Evolutionary conservation across 2,113 vertebrate species (phyloP).

Genomic region (Rhombomys opimus): DNA sequence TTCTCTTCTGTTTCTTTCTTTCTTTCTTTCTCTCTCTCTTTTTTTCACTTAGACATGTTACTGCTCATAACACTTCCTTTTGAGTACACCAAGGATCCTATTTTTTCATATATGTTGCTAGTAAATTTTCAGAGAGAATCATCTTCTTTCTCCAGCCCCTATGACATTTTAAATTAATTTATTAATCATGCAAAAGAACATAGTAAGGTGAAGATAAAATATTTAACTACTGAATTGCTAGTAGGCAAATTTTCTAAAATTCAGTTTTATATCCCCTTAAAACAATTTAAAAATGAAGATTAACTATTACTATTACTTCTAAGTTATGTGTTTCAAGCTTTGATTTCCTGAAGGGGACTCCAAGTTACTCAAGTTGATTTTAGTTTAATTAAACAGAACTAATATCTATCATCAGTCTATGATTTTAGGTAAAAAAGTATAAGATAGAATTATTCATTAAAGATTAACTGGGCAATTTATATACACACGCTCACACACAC

Average conservation of each 20-base stretch:
- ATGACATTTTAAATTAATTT: not conserved
- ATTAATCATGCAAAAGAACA: not conserved
- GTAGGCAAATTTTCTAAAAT: not conserved
- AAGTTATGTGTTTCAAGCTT: not conserved
- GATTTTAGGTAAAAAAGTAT: not conserved
- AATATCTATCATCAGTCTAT: not conserved
- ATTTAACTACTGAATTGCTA: not conserved
- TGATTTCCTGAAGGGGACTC: not conserved
- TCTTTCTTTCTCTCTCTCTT: no score
- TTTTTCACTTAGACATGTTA: not conserved
- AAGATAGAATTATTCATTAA: not conserved
- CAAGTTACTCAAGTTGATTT: slow-evolving; percentile 20
- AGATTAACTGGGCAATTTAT: not conserved
- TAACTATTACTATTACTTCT: not conserved
- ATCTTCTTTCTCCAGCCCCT: not conserved
- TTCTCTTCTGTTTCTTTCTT: no score
- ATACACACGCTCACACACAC: not conserved
- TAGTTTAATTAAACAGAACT: slow-evolving; percentile 1
- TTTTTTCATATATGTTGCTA: not conserved
- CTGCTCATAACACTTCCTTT: not conserved
- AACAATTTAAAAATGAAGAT: not conserved
- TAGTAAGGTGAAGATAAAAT: not conserved
- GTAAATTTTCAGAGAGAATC: not conserved
- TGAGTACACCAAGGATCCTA: not conserved
- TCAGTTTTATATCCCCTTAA: not conserved